Evolutionary conservation across 30 jellyfish, hydroid and myxozoan species (phyloP), one percentile per base, ranked within the genome.

Genomic region (Pelagia noctiluca): DNA sequence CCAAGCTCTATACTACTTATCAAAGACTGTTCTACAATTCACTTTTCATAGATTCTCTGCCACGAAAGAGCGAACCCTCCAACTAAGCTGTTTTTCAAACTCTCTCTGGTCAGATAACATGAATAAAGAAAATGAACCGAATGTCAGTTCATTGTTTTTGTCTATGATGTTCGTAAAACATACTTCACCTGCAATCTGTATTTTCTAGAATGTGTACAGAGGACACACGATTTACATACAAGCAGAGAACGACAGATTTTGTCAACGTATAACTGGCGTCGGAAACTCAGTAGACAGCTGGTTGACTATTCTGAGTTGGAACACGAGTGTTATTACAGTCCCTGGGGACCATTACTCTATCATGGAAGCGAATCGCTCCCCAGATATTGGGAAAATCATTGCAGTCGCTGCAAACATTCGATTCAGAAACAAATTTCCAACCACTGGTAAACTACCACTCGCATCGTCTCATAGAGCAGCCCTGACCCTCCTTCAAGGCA

Each of bases 281-380:
- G 95, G 95, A 31, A 69, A 66, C 31, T 62, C 95, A 2, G 88
- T 38, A 23, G 88, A 84, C 1, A 72, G 87, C 48, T 84, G 95
- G 95, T 35, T 73, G 22, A 23, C 88, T 7, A 77, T 84, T 11
- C 76, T 84, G 4, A 62, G 19, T 5, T 50, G 74, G 16, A 82
- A n/a, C 61, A 49, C 38, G 29, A 63, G 70, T 3, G 53, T 60
- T 10, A 52, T 84, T 18, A 75, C 82, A 5, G 62, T 82, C 33
- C 26, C 95, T 0, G 95, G 95, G 13, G 86, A 85, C 57, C 95
- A 85, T 47, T 85, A 72, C 68, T 71, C 95, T 12, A 85, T 85
- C 89, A 69, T 85, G 88, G 86, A 72, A 24, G 36, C 88, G 7
- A 63, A 70, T 50, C 77, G 95, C 73, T 86, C 81, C 16, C 83